These are phyloP conservation scores for Melanostoma mellinum DNA, from an alignment of 2,888 invertebrate genomes.

Conservation along the genomic window DNA sequence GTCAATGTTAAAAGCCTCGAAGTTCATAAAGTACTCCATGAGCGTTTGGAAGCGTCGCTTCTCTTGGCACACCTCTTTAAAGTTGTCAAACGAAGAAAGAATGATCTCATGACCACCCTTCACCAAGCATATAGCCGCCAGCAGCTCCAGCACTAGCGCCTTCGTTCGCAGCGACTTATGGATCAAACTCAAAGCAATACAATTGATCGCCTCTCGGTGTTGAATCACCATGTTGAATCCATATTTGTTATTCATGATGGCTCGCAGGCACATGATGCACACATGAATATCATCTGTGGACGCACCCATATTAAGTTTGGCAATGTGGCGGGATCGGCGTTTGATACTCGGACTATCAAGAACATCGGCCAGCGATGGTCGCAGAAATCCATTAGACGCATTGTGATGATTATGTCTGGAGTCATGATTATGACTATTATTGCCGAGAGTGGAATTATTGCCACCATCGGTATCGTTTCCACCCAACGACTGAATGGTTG, in stretches of 20 bases:
- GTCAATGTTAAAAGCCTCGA: constrained; percentile 98
- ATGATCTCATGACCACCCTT: constrained; percentile 99
- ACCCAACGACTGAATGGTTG: constrained; percentile 72
- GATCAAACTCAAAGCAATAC: constrained; percentile 97
- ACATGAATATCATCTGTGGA: constrained; percentile 99
- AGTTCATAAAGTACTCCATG: constrained; percentile 98
- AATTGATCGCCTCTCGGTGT: constrained; percentile 98
- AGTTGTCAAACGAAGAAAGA: constrained; percentile 97
- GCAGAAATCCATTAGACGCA: constrained; percentile 79
- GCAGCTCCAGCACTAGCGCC: constrained; percentile 96
- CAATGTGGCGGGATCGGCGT: constrained; percentile 91
- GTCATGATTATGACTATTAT: constrained; percentile 80
- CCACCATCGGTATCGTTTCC: constrained; percentile 79
- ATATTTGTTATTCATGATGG: constrained; percentile 99
- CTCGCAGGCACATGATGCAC: constrained; percentile 99
- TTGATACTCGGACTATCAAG: constrained; percentile 88
- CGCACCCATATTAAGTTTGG: constrained; percentile 95
- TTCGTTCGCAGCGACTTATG: constrained; percentile 98
- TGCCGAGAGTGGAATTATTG: constrained; percentile 51
- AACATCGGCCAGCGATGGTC: constrained; percentile 85
- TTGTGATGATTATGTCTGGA: constrained; percentile 54
- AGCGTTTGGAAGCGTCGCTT: constrained; percentile 95
- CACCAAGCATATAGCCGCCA: constrained; percentile 99
- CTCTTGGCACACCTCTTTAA: constrained; percentile 96
- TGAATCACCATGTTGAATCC: constrained; percentile 99